These are phyloP conservation scores for Cricetomys ansorgei DNA, from an alignment of 2,113 vertebrate genomes.

Conservation along the genomic window DNA sequence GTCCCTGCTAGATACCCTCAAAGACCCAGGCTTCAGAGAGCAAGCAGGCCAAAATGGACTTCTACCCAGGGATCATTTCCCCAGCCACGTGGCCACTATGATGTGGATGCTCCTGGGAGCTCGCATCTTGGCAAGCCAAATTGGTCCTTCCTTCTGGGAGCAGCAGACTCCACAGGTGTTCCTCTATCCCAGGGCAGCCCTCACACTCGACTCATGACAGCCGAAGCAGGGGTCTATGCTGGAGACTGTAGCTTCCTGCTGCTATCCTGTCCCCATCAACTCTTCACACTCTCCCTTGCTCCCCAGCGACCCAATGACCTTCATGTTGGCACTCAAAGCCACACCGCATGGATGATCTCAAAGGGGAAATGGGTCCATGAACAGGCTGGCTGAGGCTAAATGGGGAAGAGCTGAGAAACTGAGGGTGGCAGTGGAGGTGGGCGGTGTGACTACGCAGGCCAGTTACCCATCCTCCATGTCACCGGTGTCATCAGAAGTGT, in stretches of 20 bases:
- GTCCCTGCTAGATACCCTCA: neutral
- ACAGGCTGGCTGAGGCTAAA: rapidly evolving
- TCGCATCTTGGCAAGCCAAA: neutral
- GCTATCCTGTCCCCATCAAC: rapidly evolving
- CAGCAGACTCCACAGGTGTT: neutral
- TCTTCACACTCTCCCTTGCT: neutral
- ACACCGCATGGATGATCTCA: rapidly evolving
- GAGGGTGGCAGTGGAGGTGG: neutral
- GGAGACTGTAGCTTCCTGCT: rapidly evolving
- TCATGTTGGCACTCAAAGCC: rapidly evolving
- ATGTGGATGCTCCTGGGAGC: neutral
- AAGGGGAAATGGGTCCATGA: rapidly evolving
- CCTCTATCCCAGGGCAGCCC: neutral
- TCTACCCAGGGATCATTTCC: neutral
- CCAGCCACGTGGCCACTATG: neutral
- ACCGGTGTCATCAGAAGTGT: neutral
- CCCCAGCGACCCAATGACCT: neutral
- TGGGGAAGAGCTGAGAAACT: neutral
- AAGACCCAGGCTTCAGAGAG: rapidly evolving
- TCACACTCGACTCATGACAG: neutral
- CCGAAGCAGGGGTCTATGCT: rapidly evolving
- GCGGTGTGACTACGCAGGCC: rapidly evolving
- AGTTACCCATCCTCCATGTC: neutral
- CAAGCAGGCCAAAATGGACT: rapidly evolving
- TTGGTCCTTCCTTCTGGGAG: neutral